Percentiles rank a stretch among this genome's conserved stretches.
Conservation (phyloP, 2,113 vertebrate genomes). For the Synchiropus splendidus region DNA sequence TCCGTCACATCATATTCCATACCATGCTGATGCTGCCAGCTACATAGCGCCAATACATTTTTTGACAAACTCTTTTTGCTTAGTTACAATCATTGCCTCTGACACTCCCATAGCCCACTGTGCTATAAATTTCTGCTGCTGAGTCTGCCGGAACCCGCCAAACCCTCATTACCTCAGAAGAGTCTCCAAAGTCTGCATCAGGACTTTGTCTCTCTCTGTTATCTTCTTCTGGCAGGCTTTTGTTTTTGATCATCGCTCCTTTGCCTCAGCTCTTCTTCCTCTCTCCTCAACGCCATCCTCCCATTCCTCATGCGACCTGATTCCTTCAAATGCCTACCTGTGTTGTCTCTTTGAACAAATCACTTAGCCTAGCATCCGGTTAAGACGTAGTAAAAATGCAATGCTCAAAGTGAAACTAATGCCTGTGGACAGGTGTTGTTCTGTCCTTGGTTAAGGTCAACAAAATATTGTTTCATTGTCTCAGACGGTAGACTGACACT, state of each 20-base stretch:
- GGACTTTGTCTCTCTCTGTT: constrained; percentile 48
- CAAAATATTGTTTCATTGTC: too few relatives aligned
- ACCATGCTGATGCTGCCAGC: too few relatives aligned
- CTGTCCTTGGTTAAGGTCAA: too few relatives aligned
- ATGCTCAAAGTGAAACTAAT: too few relatives aligned
- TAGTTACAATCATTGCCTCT: too few relatives aligned
- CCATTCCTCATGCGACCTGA: constrained; percentile 11
- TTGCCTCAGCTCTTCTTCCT: constrained; percentile 49
- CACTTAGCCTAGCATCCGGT: too few relatives aligned
- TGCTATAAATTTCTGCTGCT: constrained; percentile 31
- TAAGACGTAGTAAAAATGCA: too few relatives aligned
- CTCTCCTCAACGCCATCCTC: constrained; percentile 44
- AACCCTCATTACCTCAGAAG: constrained; percentile 25
- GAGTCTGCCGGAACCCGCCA: constrained; percentile 32
- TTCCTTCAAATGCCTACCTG: constrained; percentile 6
- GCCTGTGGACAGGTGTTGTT: too few relatives aligned
- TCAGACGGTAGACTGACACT: too few relatives aligned
- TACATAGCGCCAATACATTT: too few relatives aligned
- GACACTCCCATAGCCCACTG: neutral
- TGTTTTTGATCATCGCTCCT: constrained; percentile 57
- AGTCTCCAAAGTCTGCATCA: constrained; percentile 42
- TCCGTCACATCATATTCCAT: too few relatives aligned
- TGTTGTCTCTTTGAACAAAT: neutral
- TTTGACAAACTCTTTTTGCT: too few relatives aligned
- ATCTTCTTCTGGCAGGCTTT: constrained; percentile 53